Conservation (phyloP, 2,113 vertebrate genomes). For the Chaetodon auriga region DNA sequence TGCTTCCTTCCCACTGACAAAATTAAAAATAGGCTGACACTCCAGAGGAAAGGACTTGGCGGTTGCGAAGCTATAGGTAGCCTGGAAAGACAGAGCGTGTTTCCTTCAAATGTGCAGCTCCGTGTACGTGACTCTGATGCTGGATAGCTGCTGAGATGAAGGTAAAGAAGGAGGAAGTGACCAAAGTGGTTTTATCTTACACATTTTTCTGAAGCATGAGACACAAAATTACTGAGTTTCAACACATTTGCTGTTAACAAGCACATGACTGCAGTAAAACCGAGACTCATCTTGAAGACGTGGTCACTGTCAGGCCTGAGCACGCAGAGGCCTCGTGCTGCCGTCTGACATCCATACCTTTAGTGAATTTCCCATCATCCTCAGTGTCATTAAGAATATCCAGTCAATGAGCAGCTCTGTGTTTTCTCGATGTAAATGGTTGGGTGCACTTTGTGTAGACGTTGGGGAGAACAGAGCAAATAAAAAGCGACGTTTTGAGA, state of each 20-base stretch:
- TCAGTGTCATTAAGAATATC: neutral
- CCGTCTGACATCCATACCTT: constrained; percentile 7
- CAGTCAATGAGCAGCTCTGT: neutral
- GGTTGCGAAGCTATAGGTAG: neutral
- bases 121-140: neutral
- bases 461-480: constrained; percentile 12
- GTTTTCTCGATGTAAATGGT: constrained; percentile 22
- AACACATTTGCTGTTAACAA: constrained; percentile 22
- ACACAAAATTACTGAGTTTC: constrained; percentile 34
- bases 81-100: neutral
- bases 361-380: neutral
- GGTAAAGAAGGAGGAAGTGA: neutral
- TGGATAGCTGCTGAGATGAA: neutral
- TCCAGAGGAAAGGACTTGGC: neutral
- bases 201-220: constrained; percentile 29
- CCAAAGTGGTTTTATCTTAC: neutral
- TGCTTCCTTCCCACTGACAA: neutral
- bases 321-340: constrained; percentile 2
- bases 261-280: neutral
- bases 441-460: constrained; percentile 7
- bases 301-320: neutral
- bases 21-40: neutral
- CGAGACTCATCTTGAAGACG: neutral
- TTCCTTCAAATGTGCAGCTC: neutral
- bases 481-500: constrained; percentile 48